phyloP scores from a whole-genome alignment of 2,113 vertebrate species.

The Peromyscus polionotus region DNA sequence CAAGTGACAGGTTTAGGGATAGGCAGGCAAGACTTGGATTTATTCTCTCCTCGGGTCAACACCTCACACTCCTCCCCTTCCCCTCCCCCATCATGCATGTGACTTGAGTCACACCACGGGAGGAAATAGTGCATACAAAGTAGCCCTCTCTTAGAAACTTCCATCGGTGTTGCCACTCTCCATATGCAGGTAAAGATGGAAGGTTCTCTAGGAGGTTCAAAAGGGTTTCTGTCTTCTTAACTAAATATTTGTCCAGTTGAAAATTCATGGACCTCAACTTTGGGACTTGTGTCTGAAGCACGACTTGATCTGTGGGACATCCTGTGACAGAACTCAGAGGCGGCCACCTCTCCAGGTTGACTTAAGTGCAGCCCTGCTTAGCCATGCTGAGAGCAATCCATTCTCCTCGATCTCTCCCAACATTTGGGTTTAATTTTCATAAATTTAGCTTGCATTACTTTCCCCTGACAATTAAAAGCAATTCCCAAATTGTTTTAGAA shows the following conservation, averaged over 20 bases:
- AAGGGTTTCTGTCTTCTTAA: not conserved
- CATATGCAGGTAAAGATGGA: not conserved
- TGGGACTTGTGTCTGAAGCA: not conserved
- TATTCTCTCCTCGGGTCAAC: not conserved
- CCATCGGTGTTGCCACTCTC: not conserved
- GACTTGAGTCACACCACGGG: not conserved
- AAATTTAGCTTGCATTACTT: conserved; percentile 1
- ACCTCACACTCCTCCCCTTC: not conserved
- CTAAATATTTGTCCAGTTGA: not conserved
- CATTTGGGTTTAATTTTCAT: conserved; percentile 12
- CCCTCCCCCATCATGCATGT: not conserved
- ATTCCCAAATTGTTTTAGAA: conserved; percentile 19
- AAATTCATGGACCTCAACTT: not conserved
- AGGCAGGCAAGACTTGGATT: not conserved
- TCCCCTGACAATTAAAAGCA: conserved; percentile 9
- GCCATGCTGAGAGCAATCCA: not conserved
- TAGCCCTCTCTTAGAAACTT: not conserved
- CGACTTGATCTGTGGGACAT: not conserved
- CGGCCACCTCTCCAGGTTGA: not conserved
- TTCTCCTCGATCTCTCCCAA: not conserved
- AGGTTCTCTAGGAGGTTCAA: not conserved
- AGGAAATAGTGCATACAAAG: not conserved
- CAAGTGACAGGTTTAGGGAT: not conserved
- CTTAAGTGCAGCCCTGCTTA: not conserved
- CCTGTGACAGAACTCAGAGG: not conserved